Base-by-base conservation (phyloP, 2,888 invertebrate species). In the Chymomyza amoena region DNA sequence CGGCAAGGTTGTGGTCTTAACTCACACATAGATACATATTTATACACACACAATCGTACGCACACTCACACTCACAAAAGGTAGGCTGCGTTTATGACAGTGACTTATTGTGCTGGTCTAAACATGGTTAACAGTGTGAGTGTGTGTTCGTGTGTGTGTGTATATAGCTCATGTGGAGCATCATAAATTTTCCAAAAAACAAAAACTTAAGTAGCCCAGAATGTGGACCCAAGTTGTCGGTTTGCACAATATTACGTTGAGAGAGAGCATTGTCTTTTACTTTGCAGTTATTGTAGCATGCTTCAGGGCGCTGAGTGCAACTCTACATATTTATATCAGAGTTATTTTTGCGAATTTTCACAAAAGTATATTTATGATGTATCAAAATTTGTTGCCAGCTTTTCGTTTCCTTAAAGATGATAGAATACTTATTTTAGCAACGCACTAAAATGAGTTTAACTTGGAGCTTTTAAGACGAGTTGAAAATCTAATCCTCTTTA, bases 181-280 rank as follows among this genome's bases (percentile, higher is more conserved):
- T 60, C 87, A 84, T 84, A 84, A 81, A 83, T 83, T 82, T 63
- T 64, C 77, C 70, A 32, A 32, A 71, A 76, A 76, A 76, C 63
- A 63, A 70, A 72, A 81, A 68, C 70, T 64, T 51, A 36, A 54
- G 59, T 45, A 60, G 62, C 80, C 66, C 50, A 15, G 56, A 64
- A 66, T 59, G 15, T 61, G 52, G 52, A 54, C 18, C 18, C 52
- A 18, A 18, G 52, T 18, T 54, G 7, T 16, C 3, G 52, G 52
- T 54, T 18, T 54, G 15, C 52, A n/a, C 51, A 51, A 16, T 51
- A 16, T 5, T 10, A 51, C 32, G 32, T 20, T n/a, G n/a, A n/a
- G 28, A 28, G 10, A 39, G 13, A 45, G 39, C 39, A 45, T 45
- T 45, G 39, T 45, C 39, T 45, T 45, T 10, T 13, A 13, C 13